Evolutionary conservation across 2,113 vertebrate species (phyloP).

Genomic region (Oryctolagus cuniculus): mOryCun1.1 NC_091446.1:83013501-83014000

Average conservation of each 20-base stretch:
- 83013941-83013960: conserved; percentile 41
- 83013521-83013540: too few species aligned
- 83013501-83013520: too few species aligned
- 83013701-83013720: background rate
- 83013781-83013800: background rate
- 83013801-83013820: conserved; percentile 15
- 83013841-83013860: conserved; percentile 15
- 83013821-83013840: background rate
- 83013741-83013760: conserved; percentile 42
- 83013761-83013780: background rate
- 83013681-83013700: background rate
- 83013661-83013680: background rate
- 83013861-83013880: background rate
- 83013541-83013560: background rate
- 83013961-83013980: conserved; percentile 24
- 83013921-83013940: background rate
- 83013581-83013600: background rate
- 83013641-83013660: background rate
- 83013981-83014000: background rate
- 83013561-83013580: conserved; percentile 3
- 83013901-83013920: conserved; percentile 27
- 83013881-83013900: background rate
- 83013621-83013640: background rate
- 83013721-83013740: background rate
- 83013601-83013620: background rate